Evolutionary conservation across 2,888 invertebrate species (phyloP), one percentile per base, ranked within the genome.

Genomic region (Heliconius cydno): DNA sequence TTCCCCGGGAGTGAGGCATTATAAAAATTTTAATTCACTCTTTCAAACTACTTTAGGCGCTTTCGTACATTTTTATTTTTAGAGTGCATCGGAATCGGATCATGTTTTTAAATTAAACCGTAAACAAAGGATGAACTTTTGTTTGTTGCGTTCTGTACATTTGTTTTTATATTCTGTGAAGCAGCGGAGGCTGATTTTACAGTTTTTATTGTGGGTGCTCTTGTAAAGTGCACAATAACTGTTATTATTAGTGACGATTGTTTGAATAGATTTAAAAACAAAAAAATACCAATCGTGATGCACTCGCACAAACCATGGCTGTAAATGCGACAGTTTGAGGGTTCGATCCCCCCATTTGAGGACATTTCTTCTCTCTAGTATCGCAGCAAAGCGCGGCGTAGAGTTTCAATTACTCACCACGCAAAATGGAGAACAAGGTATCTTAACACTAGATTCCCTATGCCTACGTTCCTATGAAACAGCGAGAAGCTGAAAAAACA

Each of bases 1-100:
- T 84, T 81, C 76, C 78, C 65, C 25, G 71, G 73, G 65, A 74
- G 73, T 46, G 38, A 71, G 46, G 74, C 63, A 76, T 78, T 78
- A 80, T 80, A 78, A 57, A 80, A 75, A 80, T 76, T 80, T 70
- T 80, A 78, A 78, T 80, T 80, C 76, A 78, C 78, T 80, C 75
- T 81, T 74, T 76, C 79, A 78, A 77, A 78, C 78, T 73, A 75
- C 60, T 78, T 77, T 74, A 80, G 68, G 73, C 77, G 78, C 41
- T 79, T 75, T 68, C 78, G 75, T 79, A 30, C 12, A 41, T 79
- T 79, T 68, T 74, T 79, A 79, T 79, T 75, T 79, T 75, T 75
- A 79, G 74, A 75, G 74, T 79, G 75, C 79, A 79, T 75, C 79
- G 75, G 75, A 65, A 79, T 79, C 68, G 79, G 60, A 79, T 79